Percentiles rank a stretch among this genome's conserved stretches.
phyloP scores from a whole-genome alignment of 2,888 invertebrate species.

The Ophraella communa region DNA sequence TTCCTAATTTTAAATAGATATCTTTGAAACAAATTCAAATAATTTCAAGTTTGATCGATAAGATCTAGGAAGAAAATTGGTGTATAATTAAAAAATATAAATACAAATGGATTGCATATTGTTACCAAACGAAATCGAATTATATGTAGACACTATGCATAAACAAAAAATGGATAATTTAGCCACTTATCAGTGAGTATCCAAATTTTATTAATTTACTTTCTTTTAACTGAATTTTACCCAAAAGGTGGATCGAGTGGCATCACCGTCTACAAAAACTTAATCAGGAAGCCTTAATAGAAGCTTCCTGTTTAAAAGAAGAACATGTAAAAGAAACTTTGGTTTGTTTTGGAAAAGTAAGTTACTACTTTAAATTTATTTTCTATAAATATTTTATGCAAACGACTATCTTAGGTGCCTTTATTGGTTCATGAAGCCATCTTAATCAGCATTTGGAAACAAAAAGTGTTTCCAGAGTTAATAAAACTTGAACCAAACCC shows the following conservation, averaged over 20 bases:
- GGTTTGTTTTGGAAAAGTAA: slow-evolving; percentile 75
- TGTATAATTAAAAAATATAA: background rate
- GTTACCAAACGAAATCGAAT: slow-evolving; percentile 76
- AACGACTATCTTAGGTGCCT: slow-evolving; percentile 64
- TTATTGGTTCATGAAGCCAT: slow-evolving; percentile 83
- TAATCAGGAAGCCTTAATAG: slow-evolving; percentile 86
- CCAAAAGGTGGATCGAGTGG: slow-evolving; percentile 76
- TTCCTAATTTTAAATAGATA: too few relatives aligned
- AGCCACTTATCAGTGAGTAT: slow-evolving; percentile 66
- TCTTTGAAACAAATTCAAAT: background rate
- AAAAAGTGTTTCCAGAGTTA: slow-evolving; percentile 80
- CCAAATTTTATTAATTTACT: background rate
- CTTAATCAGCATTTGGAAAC: slow-evolving; percentile 83
- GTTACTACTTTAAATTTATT: background rate
- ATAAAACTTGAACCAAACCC: slow-evolving; percentile 72
- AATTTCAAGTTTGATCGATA: slow-evolving; percentile 32
- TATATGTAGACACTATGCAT: slow-evolving; percentile 75
- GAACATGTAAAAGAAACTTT: slow-evolving; percentile 86
- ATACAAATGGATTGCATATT: slow-evolving; percentile 62
- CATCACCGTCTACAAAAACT: slow-evolving; percentile 85
- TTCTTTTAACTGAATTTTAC: background rate
- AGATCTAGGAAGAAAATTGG: background rate
- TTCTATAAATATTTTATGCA: background rate
- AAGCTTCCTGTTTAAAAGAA: slow-evolving; percentile 78
- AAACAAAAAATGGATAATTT: slow-evolving; percentile 71